Evolutionary conservation across 2,888 invertebrate species (phyloP).

Genomic region (Ophraella communa): DNA sequence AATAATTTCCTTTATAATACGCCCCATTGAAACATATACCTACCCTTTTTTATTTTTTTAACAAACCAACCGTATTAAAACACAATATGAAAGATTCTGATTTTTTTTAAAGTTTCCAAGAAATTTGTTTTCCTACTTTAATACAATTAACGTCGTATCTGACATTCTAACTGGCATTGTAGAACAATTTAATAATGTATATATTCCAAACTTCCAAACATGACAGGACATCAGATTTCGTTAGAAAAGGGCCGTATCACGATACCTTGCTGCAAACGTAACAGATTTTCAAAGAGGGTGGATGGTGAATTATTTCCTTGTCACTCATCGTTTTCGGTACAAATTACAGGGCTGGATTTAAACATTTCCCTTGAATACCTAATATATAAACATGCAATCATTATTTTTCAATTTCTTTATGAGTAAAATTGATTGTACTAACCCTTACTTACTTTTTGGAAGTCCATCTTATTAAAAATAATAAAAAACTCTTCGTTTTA

Average conservation of each 20-base stretch:
- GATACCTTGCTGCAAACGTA: slow-evolving; percentile 19
- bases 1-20: no score
- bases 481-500: no score
- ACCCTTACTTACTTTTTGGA: no score
- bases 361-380: no score
- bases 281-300: slow-evolving; percentile 13
- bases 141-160: background rate
- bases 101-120: background rate
- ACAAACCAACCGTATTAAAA: no score
- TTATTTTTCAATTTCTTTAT: no score
- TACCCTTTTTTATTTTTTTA: no score
- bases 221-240: slow-evolving; percentile 30
- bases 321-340: slow-evolving; percentile 25
- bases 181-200: slow-evolving; percentile 33
- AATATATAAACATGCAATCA: no score
- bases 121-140: background rate
- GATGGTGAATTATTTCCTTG: slow-evolving; percentile 22
- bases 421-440: no score
- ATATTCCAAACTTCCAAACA: slow-evolving; percentile 26
- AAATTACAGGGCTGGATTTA: background rate
- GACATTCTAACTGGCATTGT: slow-evolving; percentile 8
- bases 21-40: no score
- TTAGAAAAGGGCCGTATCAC: slow-evolving; percentile 23
- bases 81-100: no score
- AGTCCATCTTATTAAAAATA: no score